These are phyloP conservation scores for Macaca nemestrina DNA, from an alignment of 2,113 vertebrate genomes.

Conservation along the genomic window DNA sequence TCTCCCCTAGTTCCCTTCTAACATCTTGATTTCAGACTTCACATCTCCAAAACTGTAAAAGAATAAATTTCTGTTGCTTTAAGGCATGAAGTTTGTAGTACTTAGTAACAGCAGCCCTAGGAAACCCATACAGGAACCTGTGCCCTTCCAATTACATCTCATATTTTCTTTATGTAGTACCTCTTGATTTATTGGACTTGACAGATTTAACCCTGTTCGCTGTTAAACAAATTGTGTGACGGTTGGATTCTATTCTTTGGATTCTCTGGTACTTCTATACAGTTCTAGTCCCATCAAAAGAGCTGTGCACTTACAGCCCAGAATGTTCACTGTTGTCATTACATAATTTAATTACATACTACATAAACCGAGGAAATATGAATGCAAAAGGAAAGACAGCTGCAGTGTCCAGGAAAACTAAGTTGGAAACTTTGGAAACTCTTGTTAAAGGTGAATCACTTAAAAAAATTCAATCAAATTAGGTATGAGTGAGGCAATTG, in stretches of 20 bases:
- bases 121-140: not conserved
- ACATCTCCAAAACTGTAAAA: not conserved
- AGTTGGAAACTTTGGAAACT: not conserved
- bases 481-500: not conserved
- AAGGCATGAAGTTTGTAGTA: not conserved
- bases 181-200: not conserved
- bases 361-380: not conserved
- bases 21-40: not conserved
- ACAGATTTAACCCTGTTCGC: not conserved
- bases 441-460: not conserved
- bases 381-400: not conserved
- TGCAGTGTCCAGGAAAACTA: not conserved
- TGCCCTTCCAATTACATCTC: not conserved
- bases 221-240: not conserved
- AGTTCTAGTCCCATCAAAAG: not conserved
- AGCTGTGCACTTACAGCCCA: not conserved
- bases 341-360: not conserved
- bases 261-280: not conserved
- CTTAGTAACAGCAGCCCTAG: not conserved
- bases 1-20: not conserved
- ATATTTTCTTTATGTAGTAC: not conserved
- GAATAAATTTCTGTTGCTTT: not conserved
- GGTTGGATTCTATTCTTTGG: not conserved
- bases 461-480: conserved; percentile 11
- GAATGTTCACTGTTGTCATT: not conserved